A percentile compares a stretch with the other conserved stretches of the same genome.
These are phyloP conservation scores for Drosophila parthenogenetica DNA, from an alignment of 2,888 invertebrate genomes.

Conservation along the genomic window DNA sequence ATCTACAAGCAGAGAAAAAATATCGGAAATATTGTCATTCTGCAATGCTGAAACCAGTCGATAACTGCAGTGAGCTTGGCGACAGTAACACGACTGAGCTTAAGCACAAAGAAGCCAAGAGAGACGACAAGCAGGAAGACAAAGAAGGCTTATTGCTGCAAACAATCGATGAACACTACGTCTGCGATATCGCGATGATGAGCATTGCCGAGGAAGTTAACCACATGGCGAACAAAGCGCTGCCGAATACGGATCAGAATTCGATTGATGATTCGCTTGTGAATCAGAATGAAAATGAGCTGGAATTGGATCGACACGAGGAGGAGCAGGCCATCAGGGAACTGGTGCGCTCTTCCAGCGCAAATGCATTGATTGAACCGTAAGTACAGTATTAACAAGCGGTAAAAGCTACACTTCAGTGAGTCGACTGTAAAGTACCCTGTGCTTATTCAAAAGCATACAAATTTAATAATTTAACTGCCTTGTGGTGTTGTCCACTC, in stretches of 20 bases:
- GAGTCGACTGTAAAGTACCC: too few species aligned
- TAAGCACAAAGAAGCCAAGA: constrained; percentile 28
- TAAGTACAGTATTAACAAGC: constrained; percentile 49
- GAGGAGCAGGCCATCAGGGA: constrained; percentile 80
- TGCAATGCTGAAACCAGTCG: constrained; percentile 50
- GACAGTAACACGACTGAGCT: constrained; percentile 25
- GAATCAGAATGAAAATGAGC: constrained; percentile 51
- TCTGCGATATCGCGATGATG: constrained; percentile 73
- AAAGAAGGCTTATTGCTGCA: constrained; percentile 25
- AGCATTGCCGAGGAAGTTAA: constrained; percentile 57
- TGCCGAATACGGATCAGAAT: constrained; percentile 13
- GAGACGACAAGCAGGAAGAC: background rate
- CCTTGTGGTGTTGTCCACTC: too few species aligned
- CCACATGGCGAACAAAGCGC: constrained; percentile 15
- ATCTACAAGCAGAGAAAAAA: background rate
- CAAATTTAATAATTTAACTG: too few species aligned
- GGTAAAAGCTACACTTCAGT: too few species aligned
- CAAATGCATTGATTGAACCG: constrained; percentile 70
- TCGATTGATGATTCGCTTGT: background rate
- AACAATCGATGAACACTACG: constrained; percentile 71
- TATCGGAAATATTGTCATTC: constrained; percentile 11
- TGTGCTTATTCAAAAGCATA: too few species aligned
- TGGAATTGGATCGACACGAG: constrained; percentile 77
- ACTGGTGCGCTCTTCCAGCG: constrained; percentile 71
- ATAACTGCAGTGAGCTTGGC: constrained; percentile 12